Evolutionary conservation across 2,797 vertebrate species (phyloP).

Genomic region (Artibeus jamaicensis): DNA sequence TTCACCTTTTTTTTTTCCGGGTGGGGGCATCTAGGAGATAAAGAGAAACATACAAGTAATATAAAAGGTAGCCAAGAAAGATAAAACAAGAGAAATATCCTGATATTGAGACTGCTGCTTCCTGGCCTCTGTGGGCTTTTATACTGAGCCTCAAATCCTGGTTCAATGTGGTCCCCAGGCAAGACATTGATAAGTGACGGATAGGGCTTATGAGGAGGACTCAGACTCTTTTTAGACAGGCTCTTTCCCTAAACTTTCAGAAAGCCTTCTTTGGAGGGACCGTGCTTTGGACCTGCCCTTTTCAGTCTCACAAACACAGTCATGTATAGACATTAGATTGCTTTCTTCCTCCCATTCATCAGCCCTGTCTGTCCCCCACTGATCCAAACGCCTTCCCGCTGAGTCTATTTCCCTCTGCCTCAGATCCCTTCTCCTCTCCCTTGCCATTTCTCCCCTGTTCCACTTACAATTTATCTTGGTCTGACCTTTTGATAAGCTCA

Average conservation of each 20-base stretch:
- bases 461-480: constrained; percentile 21
- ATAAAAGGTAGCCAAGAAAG: neutral
- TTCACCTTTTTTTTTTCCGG: neutral
- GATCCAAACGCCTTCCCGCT: neutral
- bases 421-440: neutral
- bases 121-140: neutral
- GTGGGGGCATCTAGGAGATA: neutral
- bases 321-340: neutral
- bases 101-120: neutral
- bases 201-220: neutral
- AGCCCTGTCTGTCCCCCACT: neutral
- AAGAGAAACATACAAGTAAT: neutral
- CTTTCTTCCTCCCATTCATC: neutral
- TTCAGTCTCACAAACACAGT: neutral
- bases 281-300: neutral
- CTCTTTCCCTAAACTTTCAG: neutral
- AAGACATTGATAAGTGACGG: neutral
- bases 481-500: constrained; percentile 69
- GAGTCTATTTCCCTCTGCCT: neutral
- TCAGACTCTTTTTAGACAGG: neutral
- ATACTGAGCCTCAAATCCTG: neutral
- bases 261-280: neutral
- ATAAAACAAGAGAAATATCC: neutral
- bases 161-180: neutral
- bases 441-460: neutral